Evolutionary conservation across 1,140 invertebrate genomes (phyloP).

Genomic region (Cataglyphis hispanica): DNA sequence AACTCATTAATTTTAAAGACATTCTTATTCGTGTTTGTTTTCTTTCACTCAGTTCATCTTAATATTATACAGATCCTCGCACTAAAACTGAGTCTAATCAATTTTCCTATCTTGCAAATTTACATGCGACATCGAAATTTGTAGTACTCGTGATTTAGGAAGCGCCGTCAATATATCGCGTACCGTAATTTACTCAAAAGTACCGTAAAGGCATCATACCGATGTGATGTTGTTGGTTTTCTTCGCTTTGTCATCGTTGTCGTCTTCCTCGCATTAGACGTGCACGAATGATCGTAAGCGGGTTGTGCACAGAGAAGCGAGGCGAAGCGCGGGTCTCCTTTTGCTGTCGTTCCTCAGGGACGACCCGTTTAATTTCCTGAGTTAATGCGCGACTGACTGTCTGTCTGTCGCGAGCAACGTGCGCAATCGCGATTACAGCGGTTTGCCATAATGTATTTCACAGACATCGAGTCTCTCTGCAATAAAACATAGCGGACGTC

Average conservation of each 20-base stretch:
- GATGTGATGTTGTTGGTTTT: conserved; percentile 17
- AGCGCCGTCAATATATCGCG: conserved; percentile 12
- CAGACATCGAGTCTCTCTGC: conserved; percentile 26
- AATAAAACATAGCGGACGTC: background rate
- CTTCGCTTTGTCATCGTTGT: conserved; percentile 12
- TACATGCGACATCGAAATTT: background rate
- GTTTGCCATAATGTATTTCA: conserved; percentile 35
- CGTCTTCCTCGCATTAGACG: conserved; percentile 39
- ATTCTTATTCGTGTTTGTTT: background rate
- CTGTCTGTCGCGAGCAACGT: conserved; percentile 53
- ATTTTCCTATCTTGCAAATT: conserved; percentile 19
- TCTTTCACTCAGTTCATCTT: background rate
- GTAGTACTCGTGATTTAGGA: background rate
- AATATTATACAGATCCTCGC: background rate
- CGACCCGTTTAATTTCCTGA: conserved; percentile 76
- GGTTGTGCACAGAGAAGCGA: background rate
- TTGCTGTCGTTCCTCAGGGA: conserved; percentile 50
- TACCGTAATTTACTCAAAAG: background rate
- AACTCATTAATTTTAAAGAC: background rate
- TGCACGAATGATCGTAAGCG: conserved; percentile 22
- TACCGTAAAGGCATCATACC: background rate
- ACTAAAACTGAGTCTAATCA: background rate
- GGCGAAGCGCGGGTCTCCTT: conserved; percentile 23
- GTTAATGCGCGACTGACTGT: conserved; percentile 72
- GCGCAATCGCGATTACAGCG: conserved; percentile 64